A percentile compares a stretch with the other conserved stretches of the same genome.
Conservation (phyloP, 2,113 vertebrate genomes). For the Uropsilus gracilis region DNA sequence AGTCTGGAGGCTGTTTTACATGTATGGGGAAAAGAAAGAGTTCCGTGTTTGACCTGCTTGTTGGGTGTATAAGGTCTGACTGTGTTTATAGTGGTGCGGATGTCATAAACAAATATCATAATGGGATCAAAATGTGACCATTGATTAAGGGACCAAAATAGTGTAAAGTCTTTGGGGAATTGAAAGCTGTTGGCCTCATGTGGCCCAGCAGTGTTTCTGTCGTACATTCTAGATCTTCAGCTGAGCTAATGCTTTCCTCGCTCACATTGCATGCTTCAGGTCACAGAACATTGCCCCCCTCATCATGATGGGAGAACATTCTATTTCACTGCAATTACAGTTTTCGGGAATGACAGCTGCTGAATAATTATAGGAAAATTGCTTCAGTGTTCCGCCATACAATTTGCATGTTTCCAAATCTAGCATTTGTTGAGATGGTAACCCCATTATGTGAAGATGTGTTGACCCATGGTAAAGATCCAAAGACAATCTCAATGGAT, state of each 20-base stretch:
- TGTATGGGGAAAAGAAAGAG: background rate
- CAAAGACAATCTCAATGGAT: background rate
- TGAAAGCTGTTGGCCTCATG: background rate
- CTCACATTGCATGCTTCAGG: background rate
- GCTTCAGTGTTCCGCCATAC: constrained; percentile 42
- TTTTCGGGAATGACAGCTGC: constrained; percentile 64
- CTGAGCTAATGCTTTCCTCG: constrained; percentile 19
- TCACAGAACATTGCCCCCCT: constrained; percentile 44
- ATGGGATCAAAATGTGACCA: constrained; percentile 5
- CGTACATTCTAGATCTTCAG: constrained; percentile 38
- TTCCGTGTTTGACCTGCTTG: constrained; percentile 7
- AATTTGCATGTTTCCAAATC: constrained; percentile 17
- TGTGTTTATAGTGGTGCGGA: background rate
- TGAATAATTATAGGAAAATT: constrained; percentile 65
- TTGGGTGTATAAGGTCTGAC: background rate
- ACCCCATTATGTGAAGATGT: background rate
- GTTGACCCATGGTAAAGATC: background rate
- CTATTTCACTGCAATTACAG: constrained; percentile 61
- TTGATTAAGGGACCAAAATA: background rate
- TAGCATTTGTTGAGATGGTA: constrained; percentile 8
- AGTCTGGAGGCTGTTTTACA: constrained; percentile 5
- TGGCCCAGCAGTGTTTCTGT: background rate
- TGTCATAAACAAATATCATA: constrained; percentile 14
- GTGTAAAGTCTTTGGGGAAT: constrained; percentile 2
- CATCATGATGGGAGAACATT: constrained; percentile 53